Conservation (phyloP, 2,113 vertebrate species). For the Isichthys henryi region DNA sequence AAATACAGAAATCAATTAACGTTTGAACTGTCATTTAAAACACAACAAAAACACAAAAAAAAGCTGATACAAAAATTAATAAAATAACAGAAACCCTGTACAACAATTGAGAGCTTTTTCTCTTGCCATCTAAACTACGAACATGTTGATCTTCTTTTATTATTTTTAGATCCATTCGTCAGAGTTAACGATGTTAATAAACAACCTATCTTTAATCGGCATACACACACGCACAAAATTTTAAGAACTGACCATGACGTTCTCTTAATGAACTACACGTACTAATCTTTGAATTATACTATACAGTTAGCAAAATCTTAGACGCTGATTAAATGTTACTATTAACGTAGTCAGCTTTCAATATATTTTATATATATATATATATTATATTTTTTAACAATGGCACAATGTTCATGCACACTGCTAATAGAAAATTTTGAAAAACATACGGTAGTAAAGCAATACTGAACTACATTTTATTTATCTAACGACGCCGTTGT, state of each 20-base stretch:
- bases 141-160: constrained; percentile 65
- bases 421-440: neutral
- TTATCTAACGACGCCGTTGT: neutral
- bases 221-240: no score
- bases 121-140: neutral
- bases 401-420: neutral
- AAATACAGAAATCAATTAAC: neutral
- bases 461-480: neutral
- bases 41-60: neutral
- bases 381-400: neutral
- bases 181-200: constrained; percentile 27
- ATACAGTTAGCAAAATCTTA: neutral
- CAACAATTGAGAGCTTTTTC: neutral
- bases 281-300: no score
- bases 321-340: neutral
- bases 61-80: neutral
- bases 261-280: no score
- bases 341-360: neutral
- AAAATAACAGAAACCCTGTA: neutral
- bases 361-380: neutral
- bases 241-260: no score
- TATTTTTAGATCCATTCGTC: constrained; percentile 74
- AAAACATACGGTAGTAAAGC: neutral
- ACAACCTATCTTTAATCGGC: no score
- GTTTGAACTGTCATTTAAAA: neutral